Evolutionary conservation across 2,113 vertebrate species (phyloP), one percentile per base, ranked within the genome.

Genomic region (Rhea americana): DNA sequence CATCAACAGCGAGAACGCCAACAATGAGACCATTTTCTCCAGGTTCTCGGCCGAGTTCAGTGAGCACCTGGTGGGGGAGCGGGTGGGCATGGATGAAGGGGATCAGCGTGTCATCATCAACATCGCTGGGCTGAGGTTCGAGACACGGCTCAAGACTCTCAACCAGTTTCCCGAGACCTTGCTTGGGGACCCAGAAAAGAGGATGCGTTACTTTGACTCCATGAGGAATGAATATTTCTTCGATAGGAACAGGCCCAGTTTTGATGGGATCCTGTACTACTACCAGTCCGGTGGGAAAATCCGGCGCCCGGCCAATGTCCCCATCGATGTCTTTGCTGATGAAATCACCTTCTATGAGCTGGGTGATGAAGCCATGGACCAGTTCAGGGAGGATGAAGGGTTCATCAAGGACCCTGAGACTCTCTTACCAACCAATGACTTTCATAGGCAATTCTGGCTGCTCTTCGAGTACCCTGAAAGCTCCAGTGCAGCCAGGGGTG

Each of bases 191-290:
- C 97, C 98, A 0, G 97, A 97, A 6, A 99, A 99, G 97, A 98
- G 99, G 96, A 98, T 99, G 98, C 97, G 98, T 14, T 99, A 99
- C 96, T 99, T 99, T n/a, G 99, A 99, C 96, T 99, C 99, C 59
- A 99, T 99, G 99, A 99, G 99, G 91, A 99, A 99, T 1, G 99
- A 99, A 16, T 99, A 99, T 82, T 99, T 99, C 96, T 99, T 99
- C 65, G 99, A 99, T 70, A 97, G 99, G 72, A 99, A 99, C 94
- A 97, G 99, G 75, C 99, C 99, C 30, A 99, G 99, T 95, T 99
- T 99, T 93, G 99, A 99, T 61, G 99, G 99, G 22, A 99, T 99
- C 89, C 97, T 99, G 24, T 99, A 99, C 93, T 99, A 99, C 90
- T 99, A 99, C 83, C 99, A 99, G 58, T 99, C 99, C 0, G 99